A percentile compares a stretch with the other conserved stretches of the same genome.
Conservation (phyloP, 2,888 invertebrate genomes). For the Enchytraeus crypticus region DNA sequence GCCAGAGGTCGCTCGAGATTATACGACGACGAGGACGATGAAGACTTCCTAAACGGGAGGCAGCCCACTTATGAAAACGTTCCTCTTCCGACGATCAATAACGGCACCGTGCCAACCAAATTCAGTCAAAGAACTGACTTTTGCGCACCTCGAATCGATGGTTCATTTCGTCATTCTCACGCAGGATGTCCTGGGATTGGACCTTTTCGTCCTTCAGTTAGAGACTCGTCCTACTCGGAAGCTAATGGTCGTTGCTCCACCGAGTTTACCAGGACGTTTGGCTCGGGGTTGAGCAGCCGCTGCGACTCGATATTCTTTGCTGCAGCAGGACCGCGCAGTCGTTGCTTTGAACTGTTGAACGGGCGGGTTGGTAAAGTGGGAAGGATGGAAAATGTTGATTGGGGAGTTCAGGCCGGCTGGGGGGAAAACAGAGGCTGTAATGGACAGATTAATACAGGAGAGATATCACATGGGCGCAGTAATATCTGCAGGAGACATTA, state of each 20-base stretch:
- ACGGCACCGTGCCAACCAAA: no score
- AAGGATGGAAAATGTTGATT: not conserved
- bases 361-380: not conserved
- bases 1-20: constrained; percentile 5
- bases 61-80: constrained; percentile 6
- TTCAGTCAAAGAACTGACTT: not conserved
- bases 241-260: not conserved
- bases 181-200: not conserved
- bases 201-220: not conserved
- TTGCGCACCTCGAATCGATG: not conserved
- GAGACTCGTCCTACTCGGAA: not conserved
- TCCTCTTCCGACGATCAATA: not conserved
- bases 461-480: no score
- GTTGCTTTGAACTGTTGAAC: not conserved
- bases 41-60: not conserved
- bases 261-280: not conserved
- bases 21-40: constrained; percentile 1
- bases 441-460: no score
- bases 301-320: not conserved
- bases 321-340: not conserved
- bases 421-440: not conserved
- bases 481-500: no score
- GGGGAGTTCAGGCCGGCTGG: not conserved
- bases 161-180: not conserved
- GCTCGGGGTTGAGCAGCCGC: not conserved